These are phyloP conservation scores for Microtus pennsylvanicus DNA, from an alignment of 2,113 vertebrate species.

Conservation along the genomic window DNA sequence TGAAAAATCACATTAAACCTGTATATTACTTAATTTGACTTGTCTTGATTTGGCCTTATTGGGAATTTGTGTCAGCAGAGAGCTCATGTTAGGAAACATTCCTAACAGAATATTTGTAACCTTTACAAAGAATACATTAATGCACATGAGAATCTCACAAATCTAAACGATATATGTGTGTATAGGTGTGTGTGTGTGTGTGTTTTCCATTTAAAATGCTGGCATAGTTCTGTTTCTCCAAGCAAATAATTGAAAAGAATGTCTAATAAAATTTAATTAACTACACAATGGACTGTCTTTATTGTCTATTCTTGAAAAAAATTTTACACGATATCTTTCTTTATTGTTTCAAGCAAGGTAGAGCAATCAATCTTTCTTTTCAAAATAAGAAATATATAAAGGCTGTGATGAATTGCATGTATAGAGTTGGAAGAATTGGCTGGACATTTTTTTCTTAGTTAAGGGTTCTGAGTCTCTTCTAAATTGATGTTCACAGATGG, in stretches of 20 bases:
- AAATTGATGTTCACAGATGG: conserved; percentile 1
- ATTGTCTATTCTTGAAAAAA: conserved; percentile 40
- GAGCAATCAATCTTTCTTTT: conserved; percentile 57
- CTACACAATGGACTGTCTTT: conserved; percentile 32
- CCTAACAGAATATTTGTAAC: too few relatives aligned
- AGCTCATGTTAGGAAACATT: too few relatives aligned
- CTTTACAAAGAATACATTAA: background rate
- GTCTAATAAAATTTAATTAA: conserved; percentile 68
- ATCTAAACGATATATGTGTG: background rate
- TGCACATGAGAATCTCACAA: background rate
- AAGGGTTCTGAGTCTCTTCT: background rate
- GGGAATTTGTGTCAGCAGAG: too few relatives aligned
- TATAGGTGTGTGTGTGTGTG: background rate
- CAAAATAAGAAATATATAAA: conserved; percentile 42
- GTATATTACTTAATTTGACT: too few relatives aligned
- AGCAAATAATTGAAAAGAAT: conserved; percentile 49
- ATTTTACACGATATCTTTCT: conserved; percentile 42
- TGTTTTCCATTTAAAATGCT: background rate
- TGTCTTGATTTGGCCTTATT: too few relatives aligned
- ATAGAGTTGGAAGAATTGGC: background rate
- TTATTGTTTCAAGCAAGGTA: background rate
- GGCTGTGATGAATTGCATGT: background rate
- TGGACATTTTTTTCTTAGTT: background rate
- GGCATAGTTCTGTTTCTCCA: background rate
- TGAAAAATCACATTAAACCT: too few relatives aligned